phyloP scores from a whole-genome alignment of 2,113 vertebrate species.

The Delphinapterus leucas region DNA sequence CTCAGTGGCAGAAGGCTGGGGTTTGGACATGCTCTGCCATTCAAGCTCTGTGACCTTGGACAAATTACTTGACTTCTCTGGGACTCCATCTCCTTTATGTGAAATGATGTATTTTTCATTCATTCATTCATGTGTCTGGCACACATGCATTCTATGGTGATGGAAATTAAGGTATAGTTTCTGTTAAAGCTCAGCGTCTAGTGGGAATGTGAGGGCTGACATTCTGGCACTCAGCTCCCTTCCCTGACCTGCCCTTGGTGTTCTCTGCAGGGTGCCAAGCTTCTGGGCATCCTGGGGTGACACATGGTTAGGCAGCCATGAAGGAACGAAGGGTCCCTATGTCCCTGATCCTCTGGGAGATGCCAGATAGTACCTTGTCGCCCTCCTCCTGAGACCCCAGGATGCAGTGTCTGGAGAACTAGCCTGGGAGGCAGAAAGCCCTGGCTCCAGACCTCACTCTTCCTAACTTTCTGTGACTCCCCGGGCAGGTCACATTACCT shows the following conservation, averaged over 20 bases:
- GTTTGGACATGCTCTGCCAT: not conserved
- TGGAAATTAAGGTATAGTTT: not conserved
- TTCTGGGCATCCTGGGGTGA: not conserved
- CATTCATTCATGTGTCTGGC: not conserved
- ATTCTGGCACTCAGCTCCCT: not conserved
- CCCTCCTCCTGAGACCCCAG: not conserved
- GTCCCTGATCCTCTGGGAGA: not conserved
- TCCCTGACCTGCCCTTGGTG: not conserved
- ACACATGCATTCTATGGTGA: not conserved
- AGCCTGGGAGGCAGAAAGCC: not conserved
- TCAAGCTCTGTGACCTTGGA: not conserved
- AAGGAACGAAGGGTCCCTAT: not conserved
- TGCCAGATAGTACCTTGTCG: not conserved
- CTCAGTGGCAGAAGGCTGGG: not conserved
- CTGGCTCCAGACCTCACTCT: not conserved
- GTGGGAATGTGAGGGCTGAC: not conserved
- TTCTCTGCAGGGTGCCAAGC: not conserved
- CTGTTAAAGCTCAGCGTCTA: not conserved
- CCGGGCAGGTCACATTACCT: not conserved
- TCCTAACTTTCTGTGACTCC: too few species aligned
- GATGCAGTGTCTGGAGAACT: not conserved
- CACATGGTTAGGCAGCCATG: accelerated
- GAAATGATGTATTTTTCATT: not conserved
- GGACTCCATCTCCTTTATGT: not conserved
- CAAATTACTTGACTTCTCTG: not conserved